These are phyloP conservation scores for Phrynocephalus versicolor DNA, from an alignment of 2,113 vertebrate species.

Conservation along the genomic window DNA sequence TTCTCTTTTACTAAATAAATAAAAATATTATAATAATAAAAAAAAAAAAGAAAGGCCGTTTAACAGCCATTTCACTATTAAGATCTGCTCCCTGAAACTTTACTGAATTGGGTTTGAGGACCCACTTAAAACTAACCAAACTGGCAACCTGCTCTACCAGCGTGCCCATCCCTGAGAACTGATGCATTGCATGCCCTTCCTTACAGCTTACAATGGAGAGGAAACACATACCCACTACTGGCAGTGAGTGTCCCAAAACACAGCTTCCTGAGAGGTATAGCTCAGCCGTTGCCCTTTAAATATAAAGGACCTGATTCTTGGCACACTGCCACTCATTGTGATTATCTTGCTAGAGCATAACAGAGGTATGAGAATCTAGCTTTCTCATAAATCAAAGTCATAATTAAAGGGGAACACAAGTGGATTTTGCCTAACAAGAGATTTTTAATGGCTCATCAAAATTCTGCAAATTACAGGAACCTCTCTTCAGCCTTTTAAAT, in stretches of 20 bases:
- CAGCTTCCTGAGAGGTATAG: background rate
- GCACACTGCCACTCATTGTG: background rate
- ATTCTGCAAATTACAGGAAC: background rate
- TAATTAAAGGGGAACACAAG: background rate
- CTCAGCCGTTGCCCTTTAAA: background rate
- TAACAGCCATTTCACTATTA: too few species aligned
- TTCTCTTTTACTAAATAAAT: too few species aligned
- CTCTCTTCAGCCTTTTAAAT: constrained; percentile 8
- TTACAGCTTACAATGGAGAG: background rate
- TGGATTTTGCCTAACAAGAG: background rate
- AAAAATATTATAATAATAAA: too few species aligned
- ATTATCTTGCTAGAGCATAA: background rate
- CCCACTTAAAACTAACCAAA: too few species aligned
- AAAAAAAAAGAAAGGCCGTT: too few species aligned
- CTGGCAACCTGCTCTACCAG: too few species aligned
- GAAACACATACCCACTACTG: background rate
- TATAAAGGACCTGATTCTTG: too few species aligned
- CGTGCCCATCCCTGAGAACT: too few species aligned
- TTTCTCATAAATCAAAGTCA: background rate
- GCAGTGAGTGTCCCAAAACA: background rate
- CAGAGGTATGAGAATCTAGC: background rate
- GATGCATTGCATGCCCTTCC: too few species aligned
- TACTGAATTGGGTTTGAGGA: too few species aligned
- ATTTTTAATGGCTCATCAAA: background rate
- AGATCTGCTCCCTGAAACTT: too few species aligned